A percentile compares a stretch with the other conserved stretches of the same genome.
Evolutionary conservation across 2,797 vertebrate genomes (phyloP).

Genomic region (Acrossocheilus fasciatus): DNA sequence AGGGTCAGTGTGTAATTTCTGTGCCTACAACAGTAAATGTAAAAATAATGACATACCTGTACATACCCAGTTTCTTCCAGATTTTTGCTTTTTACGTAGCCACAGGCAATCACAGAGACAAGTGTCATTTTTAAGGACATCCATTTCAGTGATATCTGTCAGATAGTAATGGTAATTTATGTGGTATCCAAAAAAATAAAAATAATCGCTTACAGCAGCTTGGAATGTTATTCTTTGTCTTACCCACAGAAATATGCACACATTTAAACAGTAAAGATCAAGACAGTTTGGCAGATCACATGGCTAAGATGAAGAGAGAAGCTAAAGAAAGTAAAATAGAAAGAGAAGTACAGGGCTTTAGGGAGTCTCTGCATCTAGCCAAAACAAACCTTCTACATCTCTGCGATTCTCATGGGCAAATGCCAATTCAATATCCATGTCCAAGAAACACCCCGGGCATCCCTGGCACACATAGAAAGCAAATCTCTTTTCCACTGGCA

Average conservation of each 20-base stretch:
- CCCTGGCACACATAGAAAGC: slow-evolving; percentile 40
- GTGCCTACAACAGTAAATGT: not conserved
- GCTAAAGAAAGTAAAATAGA: not conserved
- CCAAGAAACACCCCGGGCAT: slow-evolving; percentile 47
- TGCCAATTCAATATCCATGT: slow-evolving; percentile 47
- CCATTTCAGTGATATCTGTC: slow-evolving; percentile 21
- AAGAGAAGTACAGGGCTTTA: slow-evolving; percentile 2
- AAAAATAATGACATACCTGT: not conserved
- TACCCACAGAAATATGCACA: slow-evolving; percentile 28
- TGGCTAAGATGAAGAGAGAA: slow-evolving; percentile 16
- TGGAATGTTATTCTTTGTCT: slow-evolving; percentile 3
- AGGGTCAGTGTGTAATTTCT: not conserved
- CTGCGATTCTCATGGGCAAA: slow-evolving; percentile 40
- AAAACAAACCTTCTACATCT: slow-evolving; percentile 42
- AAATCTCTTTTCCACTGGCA: slow-evolving; percentile 41
- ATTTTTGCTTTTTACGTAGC: not conserved
- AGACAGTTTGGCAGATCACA: slow-evolving; percentile 16
- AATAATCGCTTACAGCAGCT: not conserved
- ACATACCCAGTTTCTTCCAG: not conserved
- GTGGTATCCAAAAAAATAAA: not conserved
- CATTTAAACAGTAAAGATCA: slow-evolving; percentile 27
- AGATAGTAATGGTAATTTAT: slow-evolving; percentile 7
- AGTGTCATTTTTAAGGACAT: slow-evolving; percentile 17
- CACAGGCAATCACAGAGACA: not conserved
- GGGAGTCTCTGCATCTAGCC: slow-evolving; percentile 9